A percentile compares a stretch with the other conserved stretches of the same genome.
These are phyloP conservation scores for Rhynchophorus ferrugineus DNA, from an alignment of 1,140 invertebrate species.

Conservation along the genomic window DNA sequence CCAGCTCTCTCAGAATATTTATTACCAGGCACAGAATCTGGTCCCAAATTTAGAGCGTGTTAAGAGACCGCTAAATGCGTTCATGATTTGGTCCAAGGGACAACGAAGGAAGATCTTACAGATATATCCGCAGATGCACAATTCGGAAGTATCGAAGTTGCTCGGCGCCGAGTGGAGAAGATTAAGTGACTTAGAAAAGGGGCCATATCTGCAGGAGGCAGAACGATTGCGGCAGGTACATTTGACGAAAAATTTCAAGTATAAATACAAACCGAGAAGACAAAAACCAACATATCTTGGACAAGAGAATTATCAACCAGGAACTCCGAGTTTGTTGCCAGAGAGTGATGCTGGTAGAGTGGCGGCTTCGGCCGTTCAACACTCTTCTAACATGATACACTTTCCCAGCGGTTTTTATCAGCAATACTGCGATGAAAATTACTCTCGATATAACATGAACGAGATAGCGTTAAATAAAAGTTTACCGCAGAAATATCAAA, in stretches of 20 bases:
- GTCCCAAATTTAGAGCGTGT: conserved; percentile 72
- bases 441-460: conserved; percentile 63
- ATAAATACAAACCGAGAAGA: conserved; percentile 89
- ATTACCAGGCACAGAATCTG: conserved; percentile 47
- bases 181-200: conserved; percentile 90
- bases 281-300: conserved; percentile 93
- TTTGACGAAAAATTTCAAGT: conserved; percentile 99
- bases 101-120: conserved; percentile 98
- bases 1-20: conserved; percentile 51
- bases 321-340: conserved; percentile 32
- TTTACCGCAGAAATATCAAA: too few relatives aligned
- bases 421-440: conserved; percentile 54
- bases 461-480: conserved; percentile 68
- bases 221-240: conserved; percentile 96
- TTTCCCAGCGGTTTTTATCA: conserved; percentile 63
- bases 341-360: conserved; percentile 41
- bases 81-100: conserved; percentile 99
- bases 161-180: conserved; percentile 98
- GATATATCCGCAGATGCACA: conserved; percentile 99
- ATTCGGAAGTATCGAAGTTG: conserved; percentile 96
- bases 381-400: conserved; percentile 64
- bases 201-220: conserved; percentile 99
- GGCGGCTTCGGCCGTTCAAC: conserved; percentile 47
- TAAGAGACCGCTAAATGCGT: conserved; percentile 99
- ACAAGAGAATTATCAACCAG: conserved; percentile 90